Evolutionary conservation across 2,797 vertebrate species (phyloP).

Genomic region (Arremon aurantiirostris): DNA sequence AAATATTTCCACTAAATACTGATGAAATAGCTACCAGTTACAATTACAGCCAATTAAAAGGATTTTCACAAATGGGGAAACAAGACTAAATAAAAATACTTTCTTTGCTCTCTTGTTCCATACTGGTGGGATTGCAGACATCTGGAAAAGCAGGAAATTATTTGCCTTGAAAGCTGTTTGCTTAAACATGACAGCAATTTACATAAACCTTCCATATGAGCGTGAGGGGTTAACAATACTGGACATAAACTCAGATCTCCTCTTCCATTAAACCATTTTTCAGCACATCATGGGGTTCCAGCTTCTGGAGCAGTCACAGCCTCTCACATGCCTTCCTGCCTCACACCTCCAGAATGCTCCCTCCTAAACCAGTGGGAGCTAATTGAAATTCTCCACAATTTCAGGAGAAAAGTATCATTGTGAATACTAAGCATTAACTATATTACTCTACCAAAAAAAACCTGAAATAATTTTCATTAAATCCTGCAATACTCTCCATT

Average conservation of each 20-base stretch:
- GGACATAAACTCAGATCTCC: not conserved
- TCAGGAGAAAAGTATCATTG: not conserved
- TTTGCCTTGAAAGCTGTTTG: not conserved
- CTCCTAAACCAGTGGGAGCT: not conserved
- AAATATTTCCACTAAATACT: not conserved
- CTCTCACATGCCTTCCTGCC: not conserved
- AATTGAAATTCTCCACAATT: not conserved
- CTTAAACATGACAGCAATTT: not conserved
- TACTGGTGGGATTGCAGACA: not conserved
- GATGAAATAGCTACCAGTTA: not conserved
- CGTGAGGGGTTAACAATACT: not conserved
- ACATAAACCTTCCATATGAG: not conserved
- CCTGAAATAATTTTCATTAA: not conserved
- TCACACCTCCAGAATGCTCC: not conserved
- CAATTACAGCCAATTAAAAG: not conserved
- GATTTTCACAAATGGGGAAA: not conserved
- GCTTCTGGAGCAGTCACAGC: not conserved
- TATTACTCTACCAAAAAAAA: not conserved
- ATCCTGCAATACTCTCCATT: not conserved
- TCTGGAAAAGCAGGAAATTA: not conserved
- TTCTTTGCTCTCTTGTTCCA: not conserved
- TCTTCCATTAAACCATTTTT: not conserved
- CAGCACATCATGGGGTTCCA: not conserved
- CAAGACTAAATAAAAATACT: not conserved
- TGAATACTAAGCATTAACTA: not conserved